A percentile compares a stretch with the other conserved stretches of the same genome.
These are phyloP conservation scores for Drosophila rubida DNA, from an alignment of 2,888 invertebrate genomes.

Conservation along the genomic window DNA sequence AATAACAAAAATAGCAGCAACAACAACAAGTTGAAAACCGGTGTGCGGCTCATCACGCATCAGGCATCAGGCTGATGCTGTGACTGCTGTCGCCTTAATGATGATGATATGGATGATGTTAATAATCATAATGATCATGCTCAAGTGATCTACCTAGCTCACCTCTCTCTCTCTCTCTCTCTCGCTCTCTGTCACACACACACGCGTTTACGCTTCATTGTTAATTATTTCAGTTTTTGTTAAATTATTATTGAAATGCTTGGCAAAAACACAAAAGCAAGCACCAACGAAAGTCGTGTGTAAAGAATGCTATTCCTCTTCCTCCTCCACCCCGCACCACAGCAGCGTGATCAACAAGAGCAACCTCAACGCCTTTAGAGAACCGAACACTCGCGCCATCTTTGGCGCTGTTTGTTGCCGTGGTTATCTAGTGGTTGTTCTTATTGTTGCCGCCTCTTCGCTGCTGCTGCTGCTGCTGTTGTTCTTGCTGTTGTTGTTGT, in stretches of 20 bases:
- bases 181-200: not conserved
- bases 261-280: constrained; percentile 54
- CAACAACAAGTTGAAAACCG: constrained; percentile 53
- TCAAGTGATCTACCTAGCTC: constrained; percentile 28
- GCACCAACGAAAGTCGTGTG: constrained; percentile 63
- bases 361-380: constrained; percentile 26
- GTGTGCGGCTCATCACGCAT: constrained; percentile 49
- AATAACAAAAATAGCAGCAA: constrained; percentile 29
- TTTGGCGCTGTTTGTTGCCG: constrained; percentile 66
- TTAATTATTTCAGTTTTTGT: constrained; percentile 76
- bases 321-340: not conserved
- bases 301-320: constrained; percentile 62
- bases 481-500: not conserved
- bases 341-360: constrained; percentile 13
- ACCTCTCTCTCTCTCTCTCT: constrained; percentile 3
- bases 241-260: constrained; percentile 75
- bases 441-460: constrained; percentile 6
- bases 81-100: constrained; percentile 13
- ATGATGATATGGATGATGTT: constrained; percentile 17
- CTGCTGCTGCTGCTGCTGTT: constrained; percentile 1
- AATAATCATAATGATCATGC: constrained; percentile 17
- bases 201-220: constrained; percentile 50
- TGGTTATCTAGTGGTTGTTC: constrained; percentile 21
- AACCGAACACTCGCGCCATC: constrained; percentile 67
- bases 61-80: constrained; percentile 53